Evolutionary conservation across 2,113 vertebrate species (phyloP), one percentile per base, ranked within the genome.

Genomic region (Arothron firmamentum): DNA sequence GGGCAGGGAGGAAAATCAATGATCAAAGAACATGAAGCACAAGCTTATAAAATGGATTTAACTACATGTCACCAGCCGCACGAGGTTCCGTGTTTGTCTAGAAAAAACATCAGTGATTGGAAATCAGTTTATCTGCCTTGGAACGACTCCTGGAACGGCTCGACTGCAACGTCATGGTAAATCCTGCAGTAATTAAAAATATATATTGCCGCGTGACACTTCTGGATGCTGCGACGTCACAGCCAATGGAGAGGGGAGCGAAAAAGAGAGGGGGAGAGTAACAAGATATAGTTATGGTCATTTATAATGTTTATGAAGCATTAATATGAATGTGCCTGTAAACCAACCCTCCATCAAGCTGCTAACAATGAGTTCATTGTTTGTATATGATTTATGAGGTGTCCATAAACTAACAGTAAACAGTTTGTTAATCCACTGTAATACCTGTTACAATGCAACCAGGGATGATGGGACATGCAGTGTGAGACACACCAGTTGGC

Each of bases 1-100:
- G 75, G 73, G 82, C 70, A 80, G 73, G 77, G 77, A 80, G 72
- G 75, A 84, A 88, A 88, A 90, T 88, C 89, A 88, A 90, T 92
- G 85, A 76, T 74, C 79, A 79, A 70, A 75, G 78, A 83, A 84
- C 76, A 83, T 78, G 72, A 82, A 85, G 87, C 83, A 78, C 61
- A 66, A 78, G 81, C 84, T 59, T 81, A 83, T 81, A 72, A 89
- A 89, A 87, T 81, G 75, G 75, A 75, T 85, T 85, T 79, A 82
- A 84, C 82, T 75, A 73, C 52, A 77, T 67, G 63, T 55, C 77
- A 78, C 55, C 59, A 70, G 70, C 85, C 76, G 78, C 82, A 82
- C 72, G 64, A 80, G 72, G 73, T 63, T 77, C 56, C 67, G 67
- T 61, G 74, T 74, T 65, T 67, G 55, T 65, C 65, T 62, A 60